Evolutionary conservation across 2,888 invertebrate species (phyloP).

Genomic region (Ptychoptera albimana): DNA sequence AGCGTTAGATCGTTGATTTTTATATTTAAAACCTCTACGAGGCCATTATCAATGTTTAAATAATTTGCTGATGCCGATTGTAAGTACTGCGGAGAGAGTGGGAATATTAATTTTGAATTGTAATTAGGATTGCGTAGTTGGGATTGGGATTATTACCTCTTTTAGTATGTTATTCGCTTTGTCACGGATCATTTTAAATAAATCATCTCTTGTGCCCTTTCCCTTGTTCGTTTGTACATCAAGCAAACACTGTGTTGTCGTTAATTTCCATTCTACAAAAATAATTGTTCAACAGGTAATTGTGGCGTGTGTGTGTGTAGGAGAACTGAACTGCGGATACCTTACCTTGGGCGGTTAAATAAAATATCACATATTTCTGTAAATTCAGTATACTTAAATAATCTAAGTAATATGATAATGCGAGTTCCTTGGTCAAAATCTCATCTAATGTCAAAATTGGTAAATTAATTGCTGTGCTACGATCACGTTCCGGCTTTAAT

Average conservation of each 20-base stretch:
- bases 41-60: constrained; percentile 12
- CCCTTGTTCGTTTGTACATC: constrained; percentile 11
- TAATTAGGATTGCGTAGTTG: background rate
- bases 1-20: constrained; percentile 12
- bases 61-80: constrained; percentile 10
- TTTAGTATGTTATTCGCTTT: constrained; percentile 12
- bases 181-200: constrained; percentile 11
- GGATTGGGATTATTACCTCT: constrained; percentile 11
- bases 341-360: constrained; percentile 13
- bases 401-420: constrained; percentile 15
- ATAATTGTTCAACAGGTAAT: background rate
- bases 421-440: constrained; percentile 14
- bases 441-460: constrained; percentile 14
- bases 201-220: constrained; percentile 11
- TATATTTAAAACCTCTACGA: constrained; percentile 13
- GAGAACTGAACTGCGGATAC: background rate
- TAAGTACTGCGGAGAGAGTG: constrained; percentile 9
- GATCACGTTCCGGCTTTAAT: too few relatives aligned
- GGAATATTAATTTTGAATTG: background rate
- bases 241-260: constrained; percentile 8
- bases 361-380: constrained; percentile 16
- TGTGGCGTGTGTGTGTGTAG: background rate
- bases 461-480: constrained; percentile 6
- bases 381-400: constrained; percentile 14
- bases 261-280: constrained; percentile 12